Evolutionary conservation across 2,888 invertebrate species (phyloP).

Genomic region (Pheosia gnoma): DNA sequence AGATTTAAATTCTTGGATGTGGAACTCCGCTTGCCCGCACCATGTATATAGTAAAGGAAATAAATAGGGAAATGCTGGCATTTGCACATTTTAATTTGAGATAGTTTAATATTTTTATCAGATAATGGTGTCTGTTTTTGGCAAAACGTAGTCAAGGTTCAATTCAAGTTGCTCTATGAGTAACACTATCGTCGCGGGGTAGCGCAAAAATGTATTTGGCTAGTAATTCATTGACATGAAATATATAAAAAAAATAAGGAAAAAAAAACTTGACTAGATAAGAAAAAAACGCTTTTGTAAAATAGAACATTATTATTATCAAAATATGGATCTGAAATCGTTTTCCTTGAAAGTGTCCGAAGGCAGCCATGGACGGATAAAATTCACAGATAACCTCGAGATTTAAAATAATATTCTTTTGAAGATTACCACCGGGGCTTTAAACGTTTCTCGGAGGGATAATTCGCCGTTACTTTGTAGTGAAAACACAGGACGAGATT

Average conservation of each 20-base stretch:
- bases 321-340: slow-evolving; percentile 12
- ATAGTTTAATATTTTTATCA: too few species aligned
- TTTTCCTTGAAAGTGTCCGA: slow-evolving; percentile 7
- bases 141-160: too few species aligned
- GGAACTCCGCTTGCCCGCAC: too few species aligned
- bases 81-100: too few species aligned
- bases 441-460: slow-evolving; percentile 11
- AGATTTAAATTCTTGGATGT: background rate
- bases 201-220: too few species aligned
- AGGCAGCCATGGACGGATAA: slow-evolving; percentile 11
- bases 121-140: too few species aligned
- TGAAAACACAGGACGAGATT: background rate
- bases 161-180: too few species aligned
- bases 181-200: too few species aligned
- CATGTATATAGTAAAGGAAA: too few species aligned
- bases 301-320: slow-evolving; percentile 10
- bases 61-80: background rate
- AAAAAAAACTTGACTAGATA: background rate
- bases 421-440: slow-evolving; percentile 14
- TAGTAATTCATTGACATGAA: too few species aligned
- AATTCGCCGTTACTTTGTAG: background rate
- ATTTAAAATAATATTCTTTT: slow-evolving; percentile 16
- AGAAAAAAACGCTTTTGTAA: background rate
- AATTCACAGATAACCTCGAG: slow-evolving; percentile 20
- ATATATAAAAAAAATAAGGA: too few species aligned